Evolutionary conservation across 2,113 vertebrate species (phyloP), one percentile per base, ranked within the genome.

Genomic region (Phalacrocorax pelagicus): DNA sequence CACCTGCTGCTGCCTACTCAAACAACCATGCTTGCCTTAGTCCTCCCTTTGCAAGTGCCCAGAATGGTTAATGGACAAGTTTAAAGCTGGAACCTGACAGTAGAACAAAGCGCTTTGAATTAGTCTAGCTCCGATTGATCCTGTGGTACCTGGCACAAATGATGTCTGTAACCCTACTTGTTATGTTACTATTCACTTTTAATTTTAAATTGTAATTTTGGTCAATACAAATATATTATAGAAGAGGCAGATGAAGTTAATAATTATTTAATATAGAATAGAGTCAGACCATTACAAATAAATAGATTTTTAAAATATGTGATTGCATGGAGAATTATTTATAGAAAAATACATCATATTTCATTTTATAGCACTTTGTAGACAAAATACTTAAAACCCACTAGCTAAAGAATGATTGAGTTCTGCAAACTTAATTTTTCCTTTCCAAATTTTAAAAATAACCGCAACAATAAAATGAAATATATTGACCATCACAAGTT

Each of bases 21-120:
- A 55, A 80, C 0, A 0, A n/a, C 65, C 27, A 12, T 0, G 0
- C 15, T 5, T 54, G 34, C 26, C 24, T 71, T 54, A 47, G 36
- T 21, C 27, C 19, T 86, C 5, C n/a, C 19, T 12, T 71, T 86
- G 51, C 18, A 52, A 55, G 55, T 21, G 11, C 23, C 49, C 49
- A 27, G 40, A 51, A 73, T 36, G 11, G 14, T 57, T 55, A 44
- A 59, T 17, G 6, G 21, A 17, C 17, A 49, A 75, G 23, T 49
- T 49, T 59, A 63, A 55, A 90, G 38, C 32, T 40, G 57, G 32
- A 84, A 74, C n/a, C 15, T 62, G 61, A 46, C 15, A 30, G 47
- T 40, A 59, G 93, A 93, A 29, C 2, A 1, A 52, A 69, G 67
- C 46, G 46, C 46, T 92, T 77, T 55, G 52, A 30, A 55, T 40